Percentiles rank a stretch among this genome's conserved stretches.
Evolutionary conservation across 2,888 invertebrate species (phyloP).

Genomic region (Ectemnius cavifrons): DNA sequence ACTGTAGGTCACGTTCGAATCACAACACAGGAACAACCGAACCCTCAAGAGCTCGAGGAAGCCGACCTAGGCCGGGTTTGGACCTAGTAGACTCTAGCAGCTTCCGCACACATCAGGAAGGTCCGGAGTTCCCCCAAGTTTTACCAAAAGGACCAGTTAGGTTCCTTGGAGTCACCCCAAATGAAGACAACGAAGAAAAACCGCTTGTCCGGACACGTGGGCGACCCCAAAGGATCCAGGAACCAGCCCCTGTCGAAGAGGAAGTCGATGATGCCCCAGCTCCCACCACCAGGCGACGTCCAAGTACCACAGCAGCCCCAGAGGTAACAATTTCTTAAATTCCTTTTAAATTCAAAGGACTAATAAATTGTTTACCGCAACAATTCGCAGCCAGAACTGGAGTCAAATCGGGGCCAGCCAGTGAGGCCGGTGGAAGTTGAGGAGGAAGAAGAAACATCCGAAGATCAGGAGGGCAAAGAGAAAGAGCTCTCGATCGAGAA

Average conservation of each 20-base stretch:
- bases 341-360: not conserved
- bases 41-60: conserved; percentile 69
- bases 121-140: conserved; percentile 81
- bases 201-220: conserved; percentile 59
- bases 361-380: not conserved
- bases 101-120: conserved; percentile 85
- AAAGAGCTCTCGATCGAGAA: conserved; percentile 35
- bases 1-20: conserved; percentile 73
- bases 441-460: conserved; percentile 27
- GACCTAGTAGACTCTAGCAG: conserved; percentile 90
- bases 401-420: conserved; percentile 67
- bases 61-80: conserved; percentile 83
- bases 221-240: conserved; percentile 67
- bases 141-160: conserved; percentile 80
- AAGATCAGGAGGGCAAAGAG: conserved; percentile 35
- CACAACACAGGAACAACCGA: conserved; percentile 75
- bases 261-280: conserved; percentile 40
- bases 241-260: conserved; percentile 69
- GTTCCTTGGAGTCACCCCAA: conserved; percentile 81
- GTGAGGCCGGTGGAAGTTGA: conserved; percentile 31
- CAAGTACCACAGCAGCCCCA: conserved; percentile 78
- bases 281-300: conserved; percentile 76
- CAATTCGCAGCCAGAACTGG: conserved; percentile 55
- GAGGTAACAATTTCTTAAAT: conserved; percentile 69
- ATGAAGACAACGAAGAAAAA: conserved; percentile 77